phyloP scores from a whole-genome alignment of 1,140 invertebrate genomes.

The Marisa cornuarietis region DNA sequence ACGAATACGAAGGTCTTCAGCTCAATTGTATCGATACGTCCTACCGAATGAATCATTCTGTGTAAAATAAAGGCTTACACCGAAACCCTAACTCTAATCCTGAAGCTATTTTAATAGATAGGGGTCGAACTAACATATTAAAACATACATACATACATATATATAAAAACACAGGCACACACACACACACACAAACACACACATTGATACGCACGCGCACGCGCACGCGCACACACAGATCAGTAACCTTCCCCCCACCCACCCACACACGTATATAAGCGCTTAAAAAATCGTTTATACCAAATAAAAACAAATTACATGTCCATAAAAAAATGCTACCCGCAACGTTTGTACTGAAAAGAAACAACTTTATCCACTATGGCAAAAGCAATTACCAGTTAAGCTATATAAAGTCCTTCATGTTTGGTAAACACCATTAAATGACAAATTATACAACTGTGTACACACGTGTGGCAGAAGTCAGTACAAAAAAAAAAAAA shows the following conservation, averaged over 20 bases:
- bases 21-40: no score
- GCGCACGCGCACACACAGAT: background rate
- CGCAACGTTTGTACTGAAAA: background rate
- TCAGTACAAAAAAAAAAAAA: background rate
- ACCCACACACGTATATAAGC: background rate
- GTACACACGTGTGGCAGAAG: background rate
- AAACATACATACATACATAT: background rate
- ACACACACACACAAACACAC: slow-evolving; percentile 7
- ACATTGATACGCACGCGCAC: background rate
- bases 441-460: background rate
- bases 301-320: background rate
- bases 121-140: no score
- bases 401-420: background rate
- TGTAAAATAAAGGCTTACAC: no score
- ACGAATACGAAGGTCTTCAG: no score
- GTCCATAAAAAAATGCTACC: background rate
- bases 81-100: no score
- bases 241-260: no score
- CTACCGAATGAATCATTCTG: no score
- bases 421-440: background rate
- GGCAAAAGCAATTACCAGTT: background rate
- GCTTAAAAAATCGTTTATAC: no score
- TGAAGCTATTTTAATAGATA: no score
- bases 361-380: background rate
- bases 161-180: background rate